Evolutionary conservation across 2,797 vertebrate species (phyloP), one percentile per base, ranked within the genome.

Genomic region (Allobates femoralis): DNA sequence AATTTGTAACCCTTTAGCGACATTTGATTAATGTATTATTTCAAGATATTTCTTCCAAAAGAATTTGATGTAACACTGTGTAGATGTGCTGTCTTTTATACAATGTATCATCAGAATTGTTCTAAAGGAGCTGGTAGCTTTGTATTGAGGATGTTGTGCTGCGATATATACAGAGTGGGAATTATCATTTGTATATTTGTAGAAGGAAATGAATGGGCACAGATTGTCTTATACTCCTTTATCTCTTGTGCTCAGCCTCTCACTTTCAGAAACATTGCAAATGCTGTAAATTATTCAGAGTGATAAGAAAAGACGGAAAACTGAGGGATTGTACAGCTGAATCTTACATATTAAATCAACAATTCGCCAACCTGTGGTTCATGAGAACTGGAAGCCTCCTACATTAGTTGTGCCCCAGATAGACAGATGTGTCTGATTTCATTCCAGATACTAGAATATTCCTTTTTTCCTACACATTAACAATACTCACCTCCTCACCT

Each of bases 241-340:
- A 23, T 50, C 14, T 66, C 32, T 50, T 32, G 66, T 53, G 51
- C 51, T 71, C 62, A 23, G 62, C 51, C 74, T 85, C 75, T 79
- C 84, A 85, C 62, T 79, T 85, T 85, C 76, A 79, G 76, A 85
- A 79, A 78, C 74, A 79, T 66, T 77, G 73, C 62, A 62, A 66
- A 67, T 78, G 37, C 23, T 85, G 62, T 85, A 79, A 85, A 85
- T 85, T 85, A 85, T 85, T 85, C 75, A 85, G 30, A 15, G 71
- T 58, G 32, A 85, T 53, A 85, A 69, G 23, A 79, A 67, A 53
- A 79, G 76, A 67, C 51, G 30, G 50, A 69, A 85, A 84, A 56
- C 26, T 5, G 51, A 85, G 83, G 32, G 41, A 84, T 77, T 50
- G 30, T 51, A 62, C 69, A 67, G 73, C 23, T 41, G 41, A 41